Conservation (phyloP, 2,797 vertebrate genomes). For the Lophotriccus pileatus region DNA sequence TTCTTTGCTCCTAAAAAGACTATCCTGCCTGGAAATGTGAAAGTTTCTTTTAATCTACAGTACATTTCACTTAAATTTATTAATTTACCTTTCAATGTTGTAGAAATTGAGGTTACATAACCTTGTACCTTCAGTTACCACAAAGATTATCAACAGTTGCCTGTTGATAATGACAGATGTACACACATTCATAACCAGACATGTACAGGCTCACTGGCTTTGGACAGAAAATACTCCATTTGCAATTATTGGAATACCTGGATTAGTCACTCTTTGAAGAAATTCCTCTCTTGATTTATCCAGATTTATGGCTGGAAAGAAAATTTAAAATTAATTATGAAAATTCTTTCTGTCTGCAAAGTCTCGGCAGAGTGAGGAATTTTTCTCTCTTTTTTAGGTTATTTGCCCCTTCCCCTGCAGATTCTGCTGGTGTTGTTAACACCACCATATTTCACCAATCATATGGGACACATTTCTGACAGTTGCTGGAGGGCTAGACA, state of each 20-base stretch:
- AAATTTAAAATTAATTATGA: neutral
- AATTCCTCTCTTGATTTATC: neutral
- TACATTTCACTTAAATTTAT: slow-evolving; percentile 43
- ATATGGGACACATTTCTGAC: neutral
- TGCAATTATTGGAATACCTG: neutral
- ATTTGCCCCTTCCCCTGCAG: neutral
- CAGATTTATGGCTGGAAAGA: neutral
- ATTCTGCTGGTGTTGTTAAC: neutral
- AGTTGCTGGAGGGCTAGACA: neutral
- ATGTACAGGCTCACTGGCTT: neutral
- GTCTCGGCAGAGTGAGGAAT: neutral
- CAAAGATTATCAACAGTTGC: slow-evolving; percentile 13
- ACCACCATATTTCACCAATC: neutral
- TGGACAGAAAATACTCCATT: neutral
- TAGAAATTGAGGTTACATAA: neutral
- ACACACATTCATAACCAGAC: neutral
- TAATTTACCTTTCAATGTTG: slow-evolving; percentile 56
- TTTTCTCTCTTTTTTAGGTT: neutral
- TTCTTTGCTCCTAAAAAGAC: slow-evolving; percentile 30
- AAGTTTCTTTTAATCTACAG: slow-evolving; percentile 33
- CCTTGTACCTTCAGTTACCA: neutral
- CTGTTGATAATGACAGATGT: neutral
- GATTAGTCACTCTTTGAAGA: neutral
- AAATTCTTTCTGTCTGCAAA: neutral
- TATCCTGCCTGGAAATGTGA: slow-evolving; percentile 13